phyloP scores from a whole-genome alignment of 2,888 invertebrate genomes.

The Cheilosia pagana region DNA sequence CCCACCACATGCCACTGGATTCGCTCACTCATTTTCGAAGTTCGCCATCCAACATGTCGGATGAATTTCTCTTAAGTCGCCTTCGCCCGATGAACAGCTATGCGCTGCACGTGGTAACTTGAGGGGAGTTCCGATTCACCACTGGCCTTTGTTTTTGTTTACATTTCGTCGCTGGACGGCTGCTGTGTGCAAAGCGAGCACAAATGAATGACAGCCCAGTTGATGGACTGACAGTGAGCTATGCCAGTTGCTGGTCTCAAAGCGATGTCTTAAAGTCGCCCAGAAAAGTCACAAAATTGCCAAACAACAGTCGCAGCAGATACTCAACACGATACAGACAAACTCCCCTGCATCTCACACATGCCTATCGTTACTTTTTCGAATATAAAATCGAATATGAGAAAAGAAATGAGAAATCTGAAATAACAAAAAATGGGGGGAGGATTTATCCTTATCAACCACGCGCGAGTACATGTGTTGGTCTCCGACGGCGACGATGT shows the following conservation, averaged over 20 bases:
- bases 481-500: slow-evolving; percentile 59
- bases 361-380: slow-evolving; percentile 67
- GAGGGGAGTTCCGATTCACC: slow-evolving; percentile 38
- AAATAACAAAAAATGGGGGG: slow-evolving; percentile 61
- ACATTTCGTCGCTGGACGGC: slow-evolving; percentile 22
- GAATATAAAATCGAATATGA: slow-evolving; percentile 71
- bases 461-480: slow-evolving; percentile 71
- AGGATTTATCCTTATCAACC: slow-evolving; percentile 73
- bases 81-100: slow-evolving; percentile 31
- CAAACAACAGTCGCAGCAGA: slow-evolving; percentile 73
- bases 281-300: slow-evolving; percentile 53
- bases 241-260: not conserved
- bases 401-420: slow-evolving; percentile 72
- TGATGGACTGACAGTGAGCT: not conserved
- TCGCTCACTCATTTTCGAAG: slow-evolving; percentile 52
- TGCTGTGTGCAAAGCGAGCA: not conserved
- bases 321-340: not conserved
- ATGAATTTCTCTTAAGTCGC: slow-evolving; percentile 34
- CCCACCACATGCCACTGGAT: not conserved
- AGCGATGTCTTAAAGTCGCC: not conserved
- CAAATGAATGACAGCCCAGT: not conserved
- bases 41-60: not conserved
- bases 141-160: slow-evolving; percentile 55
- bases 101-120: slow-evolving; percentile 36
- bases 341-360: slow-evolving; percentile 33